Evolutionary conservation across 2,113 vertebrate genomes (phyloP), one percentile per base, ranked within the genome.

Genomic region (Rhinolophus sinicus): DNA sequence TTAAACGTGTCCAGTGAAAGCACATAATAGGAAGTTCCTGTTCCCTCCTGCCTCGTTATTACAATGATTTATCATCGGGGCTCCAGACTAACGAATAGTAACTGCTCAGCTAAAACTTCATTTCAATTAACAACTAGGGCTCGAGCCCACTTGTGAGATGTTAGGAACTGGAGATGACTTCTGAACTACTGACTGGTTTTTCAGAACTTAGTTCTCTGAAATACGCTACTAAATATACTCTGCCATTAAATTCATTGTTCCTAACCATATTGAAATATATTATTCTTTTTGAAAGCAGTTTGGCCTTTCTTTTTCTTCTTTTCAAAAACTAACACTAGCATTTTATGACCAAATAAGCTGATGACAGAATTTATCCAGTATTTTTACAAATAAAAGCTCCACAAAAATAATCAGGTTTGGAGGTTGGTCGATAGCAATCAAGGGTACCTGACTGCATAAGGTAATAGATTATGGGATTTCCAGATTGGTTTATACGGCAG

Each of bases 71-170:
- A 89, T 65, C 24, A n/a, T 14, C 12, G 75, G 47, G 50, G 81
- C 7, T 75, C 33, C 44, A 62, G 19, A 11, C 80, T 30, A 75
- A 87, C 90, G 87, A 86, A 82, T 86, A 58, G 52, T 30, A 60
- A 75, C 67, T 28, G 11, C 40, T 76, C 19, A 28, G 6, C 28
- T 33, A 28, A 76, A 80, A 76, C 1, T 76, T 62, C 18, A 4
- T 54, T 69, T 86, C 30, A 73, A 0, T 65, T 72, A 73, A 33
- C 84, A 95, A 30, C 38, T 28, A 54, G 56, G 16, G 13, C 80
- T 18, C 22, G 30, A 9, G 21, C 33, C 28, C 50, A 58, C 33
- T 19, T 38, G 38, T 52, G 73, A 78, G 72, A 44, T 72, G 52
- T 18, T 6, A 47, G 13, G 21, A 47, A 47, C 38, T 47, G 5